phyloP scores from a whole-genome alignment of 2,113 vertebrate genomes.

The Lanius ludovicianus region DNA sequence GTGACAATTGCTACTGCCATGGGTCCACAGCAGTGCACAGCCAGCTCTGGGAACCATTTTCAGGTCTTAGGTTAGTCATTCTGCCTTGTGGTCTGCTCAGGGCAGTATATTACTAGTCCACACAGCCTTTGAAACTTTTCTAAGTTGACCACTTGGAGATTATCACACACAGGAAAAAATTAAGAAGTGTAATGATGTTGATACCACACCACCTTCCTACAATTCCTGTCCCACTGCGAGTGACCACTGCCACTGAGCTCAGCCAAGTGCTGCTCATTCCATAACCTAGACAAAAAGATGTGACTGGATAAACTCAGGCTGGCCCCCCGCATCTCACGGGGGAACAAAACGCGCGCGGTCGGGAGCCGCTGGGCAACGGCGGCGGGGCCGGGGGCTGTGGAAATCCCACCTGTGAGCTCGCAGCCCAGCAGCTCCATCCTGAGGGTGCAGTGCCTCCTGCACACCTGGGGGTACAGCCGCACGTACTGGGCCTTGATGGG shows the following conservation, averaged over 20 bases:
- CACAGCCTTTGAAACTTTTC: not conserved
- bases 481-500: constrained; percentile 94
- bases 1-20: not conserved
- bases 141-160: fast-evolving
- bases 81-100: not conserved
- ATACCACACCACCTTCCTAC: too few relatives aligned
- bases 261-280: not conserved
- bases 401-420: constrained; percentile 86
- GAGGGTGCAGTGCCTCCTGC: constrained; percentile 94
- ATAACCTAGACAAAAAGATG: not conserved
- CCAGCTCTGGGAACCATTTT: not conserved
- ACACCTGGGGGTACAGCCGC: constrained; percentile 95
- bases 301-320: not conserved
- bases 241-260: not conserved
- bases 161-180: not conserved
- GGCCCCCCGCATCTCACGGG: fast-evolving
- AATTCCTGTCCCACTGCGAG: not conserved
- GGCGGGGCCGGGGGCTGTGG: too few relatives aligned
- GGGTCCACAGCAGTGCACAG: not conserved
- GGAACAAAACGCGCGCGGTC: fast-evolving
- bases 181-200: too few relatives aligned
- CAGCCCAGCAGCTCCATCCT: constrained; percentile 98
- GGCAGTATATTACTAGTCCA: fast-evolving
- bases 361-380: fast-evolving
- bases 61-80: fast-evolving